Conservation (phyloP, 2,113 vertebrate genomes). For the Carassius auratus region DNA sequence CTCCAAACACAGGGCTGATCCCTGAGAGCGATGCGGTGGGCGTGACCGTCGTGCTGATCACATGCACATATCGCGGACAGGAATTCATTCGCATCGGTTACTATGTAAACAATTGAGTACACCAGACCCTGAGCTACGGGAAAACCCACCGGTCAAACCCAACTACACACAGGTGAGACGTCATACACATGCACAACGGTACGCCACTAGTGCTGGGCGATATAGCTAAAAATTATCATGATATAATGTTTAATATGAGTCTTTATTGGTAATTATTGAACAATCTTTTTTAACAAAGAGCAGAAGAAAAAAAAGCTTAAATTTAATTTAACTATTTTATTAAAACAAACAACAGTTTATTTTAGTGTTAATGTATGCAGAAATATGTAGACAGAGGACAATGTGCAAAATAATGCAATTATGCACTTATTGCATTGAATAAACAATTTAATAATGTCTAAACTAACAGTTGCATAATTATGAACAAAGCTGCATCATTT, state of each 20-base stretch:
- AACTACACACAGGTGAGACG: conserved; percentile 85
- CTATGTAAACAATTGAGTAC: conserved; percentile 94
- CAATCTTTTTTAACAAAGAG: neutral
- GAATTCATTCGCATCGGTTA: conserved; percentile 94
- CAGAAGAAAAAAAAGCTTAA: neutral
- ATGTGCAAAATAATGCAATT: too few relatives aligned
- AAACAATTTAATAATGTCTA: too few relatives aligned
- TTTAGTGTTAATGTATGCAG: too few relatives aligned
- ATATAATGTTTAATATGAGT: neutral
- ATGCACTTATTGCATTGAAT: too few relatives aligned
- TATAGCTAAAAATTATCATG: neutral
- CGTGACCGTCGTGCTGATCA: conserved; percentile 90
- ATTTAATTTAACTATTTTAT: neutral
- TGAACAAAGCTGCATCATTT: too few relatives aligned
- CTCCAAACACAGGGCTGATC: conserved; percentile 86
- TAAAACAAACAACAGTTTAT: too few relatives aligned
- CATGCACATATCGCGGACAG: conserved; percentile 89
- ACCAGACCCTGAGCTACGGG: conserved; percentile 84
- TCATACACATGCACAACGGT: too few relatives aligned
- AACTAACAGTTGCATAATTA: too few relatives aligned
- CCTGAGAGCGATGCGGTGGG: conserved; percentile 91
- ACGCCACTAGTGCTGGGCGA: neutral
- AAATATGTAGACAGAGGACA: too few relatives aligned
- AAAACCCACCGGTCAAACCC: conserved; percentile 88
- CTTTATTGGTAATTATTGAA: neutral